phyloP scores from a whole-genome alignment of 2,888 invertebrate genomes.

The Alloscopus bannaensis region DNA sequence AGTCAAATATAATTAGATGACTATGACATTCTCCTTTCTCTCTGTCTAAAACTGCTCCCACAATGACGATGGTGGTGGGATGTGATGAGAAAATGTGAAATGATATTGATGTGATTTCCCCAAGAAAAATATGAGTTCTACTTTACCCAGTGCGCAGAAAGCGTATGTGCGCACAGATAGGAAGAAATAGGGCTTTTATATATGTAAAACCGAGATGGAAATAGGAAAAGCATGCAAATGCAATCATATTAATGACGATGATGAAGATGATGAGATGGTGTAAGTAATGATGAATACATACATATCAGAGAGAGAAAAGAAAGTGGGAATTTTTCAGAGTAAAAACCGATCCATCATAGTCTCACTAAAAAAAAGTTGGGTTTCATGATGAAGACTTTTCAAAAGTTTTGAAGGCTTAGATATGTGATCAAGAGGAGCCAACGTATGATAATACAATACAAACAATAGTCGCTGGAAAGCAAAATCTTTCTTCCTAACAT shows the following conservation, averaged over 20 bases:
- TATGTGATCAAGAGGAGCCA: too few relatives aligned
- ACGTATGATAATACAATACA: too few relatives aligned
- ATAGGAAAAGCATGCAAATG: conserved; percentile 45
- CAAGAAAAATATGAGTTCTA: conserved; percentile 3
- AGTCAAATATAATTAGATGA: conserved; percentile 62
- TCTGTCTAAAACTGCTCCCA: too few relatives aligned
- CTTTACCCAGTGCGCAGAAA: not conserved
- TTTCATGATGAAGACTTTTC: too few relatives aligned
- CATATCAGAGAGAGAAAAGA: conserved; percentile 24
- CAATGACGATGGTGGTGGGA: too few relatives aligned
- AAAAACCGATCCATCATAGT: conserved; percentile 55
- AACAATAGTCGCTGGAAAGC: too few relatives aligned
- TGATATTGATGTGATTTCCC: conserved; percentile 44
- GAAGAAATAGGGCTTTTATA: conserved; percentile 40
- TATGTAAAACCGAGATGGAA: not conserved
- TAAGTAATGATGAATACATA: conserved; percentile 8
- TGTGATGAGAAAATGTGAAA: conserved; percentile 16
- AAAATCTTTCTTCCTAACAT: too few relatives aligned
- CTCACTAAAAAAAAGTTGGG: too few relatives aligned
- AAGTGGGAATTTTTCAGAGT: conserved; percentile 29
- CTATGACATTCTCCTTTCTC: too few relatives aligned
- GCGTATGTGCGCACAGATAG: not conserved
- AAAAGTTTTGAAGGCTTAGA: too few relatives aligned
- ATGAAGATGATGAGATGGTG: not conserved
- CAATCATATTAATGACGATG: conserved; percentile 52